phyloP scores from a whole-genome alignment of 2,797 vertebrate species.

The Tympanoctomys barrerae region DNA sequence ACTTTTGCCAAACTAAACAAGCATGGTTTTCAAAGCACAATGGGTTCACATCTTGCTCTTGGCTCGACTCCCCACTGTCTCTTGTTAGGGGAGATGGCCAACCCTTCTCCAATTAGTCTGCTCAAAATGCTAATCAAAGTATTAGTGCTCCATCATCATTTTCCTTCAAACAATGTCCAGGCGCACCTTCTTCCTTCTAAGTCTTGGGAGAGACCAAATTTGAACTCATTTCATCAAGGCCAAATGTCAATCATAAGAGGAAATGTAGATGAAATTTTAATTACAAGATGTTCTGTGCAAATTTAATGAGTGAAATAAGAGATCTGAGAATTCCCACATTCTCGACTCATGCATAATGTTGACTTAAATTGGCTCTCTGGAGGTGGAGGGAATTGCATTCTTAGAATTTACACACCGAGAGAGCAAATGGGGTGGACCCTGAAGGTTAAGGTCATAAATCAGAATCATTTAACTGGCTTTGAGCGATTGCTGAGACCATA shows the following conservation, averaged over 20 bases:
- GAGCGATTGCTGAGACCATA: slow-evolving; percentile 89
- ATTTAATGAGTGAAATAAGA: slow-evolving; percentile 92
- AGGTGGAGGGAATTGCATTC: slow-evolving; percentile 88
- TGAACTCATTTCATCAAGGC: slow-evolving; percentile 88
- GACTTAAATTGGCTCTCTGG: slow-evolving; percentile 90
- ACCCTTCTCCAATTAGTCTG: slow-evolving; percentile 68
- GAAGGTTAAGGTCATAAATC: slow-evolving; percentile 93
- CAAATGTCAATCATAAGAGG: slow-evolving; percentile 91
- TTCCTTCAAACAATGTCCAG: slow-evolving; percentile 85
- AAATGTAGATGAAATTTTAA: slow-evolving; percentile 91
- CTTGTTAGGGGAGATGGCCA: background rate
- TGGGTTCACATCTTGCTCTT: background rate
- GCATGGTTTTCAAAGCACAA: background rate
- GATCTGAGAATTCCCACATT: slow-evolving; percentile 89
- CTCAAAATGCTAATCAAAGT: slow-evolving; percentile 85
- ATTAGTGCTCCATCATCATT: slow-evolving; percentile 82
- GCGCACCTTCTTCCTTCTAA: slow-evolving; percentile 79
- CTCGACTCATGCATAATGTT: slow-evolving; percentile 91
- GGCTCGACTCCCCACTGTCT: background rate
- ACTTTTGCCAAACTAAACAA: background rate
- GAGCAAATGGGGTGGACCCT: slow-evolving; percentile 89
- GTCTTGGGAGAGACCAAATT: slow-evolving; percentile 88
- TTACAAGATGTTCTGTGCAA: slow-evolving; percentile 91
- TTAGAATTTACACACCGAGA: slow-evolving; percentile 90
- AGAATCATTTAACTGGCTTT: slow-evolving; percentile 90